Base-by-base conservation (phyloP, 30 jellyfish, hydroid and myxozoan species). In the Cassiopea xamachana region DNA sequence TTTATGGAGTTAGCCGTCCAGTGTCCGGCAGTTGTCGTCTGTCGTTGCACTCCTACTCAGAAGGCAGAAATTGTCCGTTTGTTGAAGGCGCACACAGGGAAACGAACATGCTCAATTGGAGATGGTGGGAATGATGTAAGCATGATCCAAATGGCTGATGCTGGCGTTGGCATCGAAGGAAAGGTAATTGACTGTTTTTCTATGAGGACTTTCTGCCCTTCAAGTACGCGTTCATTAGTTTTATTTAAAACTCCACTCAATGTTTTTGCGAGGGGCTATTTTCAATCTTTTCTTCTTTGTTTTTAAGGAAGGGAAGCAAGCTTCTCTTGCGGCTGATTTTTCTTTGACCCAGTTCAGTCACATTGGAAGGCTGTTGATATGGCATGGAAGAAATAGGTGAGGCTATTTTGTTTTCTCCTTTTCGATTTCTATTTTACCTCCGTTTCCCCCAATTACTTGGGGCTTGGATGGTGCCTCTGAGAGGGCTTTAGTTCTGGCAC, bases 121-220 rank as follows among this genome's bases (percentile, higher is more conserved):
- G 99, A 96, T 85, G 99, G 99, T 46, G 99, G 99, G 12, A 96
- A 96, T 85, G 99, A 96, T 79, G 99, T 96, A 92, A 93, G 98
- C 13, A 96, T 96, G 99, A 96, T 96, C 1, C 99, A 96, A 88
- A 96, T 96, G 99, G 99, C 99, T 17, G 99, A 96, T 86, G 99
- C 99, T 70, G 99, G 99, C 59, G 96, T 96, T 59, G 99, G 99
- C 27, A 92, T 96, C 79, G 99, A 92, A 48, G 99, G 99, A 69
- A 96, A 96, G 97, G 99, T 96, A 60, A 76, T 46, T 48, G 19
- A 19, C 9, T 50, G 45, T 45, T 14, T 59, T 59, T 6, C 77
- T 27, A 27, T 27, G 39, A 27, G 39, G 39, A 27, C 39, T 27
- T 27, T 27, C 39, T 27, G 39, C 39, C 39, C 39, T 27, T 27